Conservation (phyloP, 2,888 invertebrate species). For the Tyria jacobaeae region DNA sequence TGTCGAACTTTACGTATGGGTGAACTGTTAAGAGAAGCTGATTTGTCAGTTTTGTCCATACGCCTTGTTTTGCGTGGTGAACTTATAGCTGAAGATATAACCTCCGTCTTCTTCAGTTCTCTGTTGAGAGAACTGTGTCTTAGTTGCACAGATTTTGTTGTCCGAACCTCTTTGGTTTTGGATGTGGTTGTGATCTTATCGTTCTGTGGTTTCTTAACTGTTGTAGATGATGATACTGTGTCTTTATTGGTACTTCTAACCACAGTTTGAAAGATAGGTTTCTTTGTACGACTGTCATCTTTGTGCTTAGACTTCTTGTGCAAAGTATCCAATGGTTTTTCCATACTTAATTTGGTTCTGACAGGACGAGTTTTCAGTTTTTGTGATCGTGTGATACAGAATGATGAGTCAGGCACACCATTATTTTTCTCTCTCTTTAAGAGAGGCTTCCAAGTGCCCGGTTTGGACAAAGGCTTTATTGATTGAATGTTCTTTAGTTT, state of each 20-base stretch:
- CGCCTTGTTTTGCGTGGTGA: slow-evolving; percentile 81
- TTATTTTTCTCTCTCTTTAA: slow-evolving; percentile 72
- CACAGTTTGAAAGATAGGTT: slow-evolving; percentile 82
- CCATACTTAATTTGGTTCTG: slow-evolving; percentile 76
- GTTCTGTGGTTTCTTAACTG: slow-evolving; percentile 63
- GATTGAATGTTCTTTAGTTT: slow-evolving; percentile 65
- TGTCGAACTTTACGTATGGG: slow-evolving; percentile 82
- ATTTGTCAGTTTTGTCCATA: slow-evolving; percentile 79
- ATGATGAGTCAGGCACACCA: slow-evolving; percentile 64
- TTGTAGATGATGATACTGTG: slow-evolving; percentile 68
- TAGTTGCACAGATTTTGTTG: slow-evolving; percentile 71
- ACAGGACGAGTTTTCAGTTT: slow-evolving; percentile 73
- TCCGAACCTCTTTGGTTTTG: slow-evolving; percentile 72
- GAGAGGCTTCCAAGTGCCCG: slow-evolving; percentile 74
- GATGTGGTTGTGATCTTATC: slow-evolving; percentile 71
- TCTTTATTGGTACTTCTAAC: slow-evolving; percentile 74
- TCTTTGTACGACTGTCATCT: slow-evolving; percentile 67
- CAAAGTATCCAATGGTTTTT: slow-evolving; percentile 67
- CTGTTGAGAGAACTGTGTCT: slow-evolving; percentile 80
- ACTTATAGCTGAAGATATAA: slow-evolving; percentile 71
- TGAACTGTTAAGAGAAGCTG: slow-evolving; percentile 79
- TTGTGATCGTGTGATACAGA: slow-evolving; percentile 75
- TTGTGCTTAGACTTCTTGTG: slow-evolving; percentile 70
- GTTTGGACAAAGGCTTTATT: slow-evolving; percentile 60
- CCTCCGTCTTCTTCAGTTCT: slow-evolving; percentile 72